Evolutionary conservation across 2,113 vertebrate species (phyloP).

Genomic region (Lagopus leucura): DNA sequence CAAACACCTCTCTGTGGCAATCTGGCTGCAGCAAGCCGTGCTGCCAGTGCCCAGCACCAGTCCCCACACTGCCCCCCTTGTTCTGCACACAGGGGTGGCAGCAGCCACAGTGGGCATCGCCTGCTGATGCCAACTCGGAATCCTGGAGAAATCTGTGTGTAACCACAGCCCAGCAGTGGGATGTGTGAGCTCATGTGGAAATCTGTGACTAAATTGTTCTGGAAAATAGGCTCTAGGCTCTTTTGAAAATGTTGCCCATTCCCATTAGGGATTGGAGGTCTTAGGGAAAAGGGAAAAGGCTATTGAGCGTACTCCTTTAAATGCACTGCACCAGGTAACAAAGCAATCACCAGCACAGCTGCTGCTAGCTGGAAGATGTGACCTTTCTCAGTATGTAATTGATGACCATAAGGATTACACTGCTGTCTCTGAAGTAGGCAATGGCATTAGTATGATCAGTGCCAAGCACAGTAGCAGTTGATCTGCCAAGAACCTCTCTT

Average conservation of each 20-base stretch:
- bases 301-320: neutral
- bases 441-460: slow-evolving; percentile 16
- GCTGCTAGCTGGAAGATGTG: neutral
- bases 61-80: slow-evolving; percentile 14
- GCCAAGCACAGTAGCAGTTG: neutral
- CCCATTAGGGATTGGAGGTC: neutral
- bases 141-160: slow-evolving; percentile 13
- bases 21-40: neutral
- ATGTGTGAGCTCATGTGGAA: slow-evolving; percentile 37
- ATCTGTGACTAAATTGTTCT: slow-evolving; percentile 23
- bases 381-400: neutral
- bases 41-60: neutral
- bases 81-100: neutral
- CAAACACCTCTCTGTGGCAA: slow-evolving; percentile 1
- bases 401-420: slow-evolving; percentile 7
- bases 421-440: neutral
- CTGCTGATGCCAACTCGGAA: neutral
- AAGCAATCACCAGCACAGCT: neutral
- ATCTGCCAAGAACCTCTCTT: neutral
- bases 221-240: neutral
- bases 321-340: neutral
- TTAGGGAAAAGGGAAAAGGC: neutral
- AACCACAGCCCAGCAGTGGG: neutral
- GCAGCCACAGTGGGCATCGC: neutral
- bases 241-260: neutral